Evolutionary conservation across 2,797 vertebrate genomes (phyloP), one percentile per base, ranked within the genome.

Genomic region (Sylvia borin): DNA sequence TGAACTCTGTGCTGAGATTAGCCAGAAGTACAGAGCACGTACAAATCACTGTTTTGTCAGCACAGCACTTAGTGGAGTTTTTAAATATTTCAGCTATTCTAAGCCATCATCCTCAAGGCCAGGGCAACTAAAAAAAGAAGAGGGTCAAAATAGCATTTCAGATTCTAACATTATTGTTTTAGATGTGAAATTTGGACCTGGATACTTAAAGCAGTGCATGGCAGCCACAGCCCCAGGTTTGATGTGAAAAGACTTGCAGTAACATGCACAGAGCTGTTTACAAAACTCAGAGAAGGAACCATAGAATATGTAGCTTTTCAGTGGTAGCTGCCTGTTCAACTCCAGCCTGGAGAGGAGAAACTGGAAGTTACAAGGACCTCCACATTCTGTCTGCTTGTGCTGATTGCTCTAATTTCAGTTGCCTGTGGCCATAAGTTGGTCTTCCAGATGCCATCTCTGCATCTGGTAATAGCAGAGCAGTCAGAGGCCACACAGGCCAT

Each of bases 11-110:
- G 60, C 86, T 88, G 93, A 96, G 86, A 94, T 95, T 93, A 96
- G 45, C 92, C 95, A 91, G 91, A 91, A 92, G 38, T 83, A 91
- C 74, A 51, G 74, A 78, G 62, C 77, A 90, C 81, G 51, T 54
- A 94, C 72, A 94, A 95, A 97, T 91, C 70, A 5, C 65, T 90
- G 86, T 91, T 92, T 94, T 92, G 76, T 96, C 84, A 93, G 92
- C 68, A 86, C n/a, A 76, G 84, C 0, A 1, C 34, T 94, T 90
- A 79, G 54, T 1, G 5, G 82, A 67, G 65, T 61, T 93, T 96
- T 97, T 76, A 94, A 96, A 94, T 95, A 93, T 92, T 94, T 77
- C 77, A 92, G 85, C 84, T 94, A 94, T 94, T 95, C 79, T 92
- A 90, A 94, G 78, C 38, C 34, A 65, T 80, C 74, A 66, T 79